These are phyloP conservation scores for Helostoma temminkii DNA, from an alignment of 2,797 vertebrate species.

Conservation along the genomic window DNA sequence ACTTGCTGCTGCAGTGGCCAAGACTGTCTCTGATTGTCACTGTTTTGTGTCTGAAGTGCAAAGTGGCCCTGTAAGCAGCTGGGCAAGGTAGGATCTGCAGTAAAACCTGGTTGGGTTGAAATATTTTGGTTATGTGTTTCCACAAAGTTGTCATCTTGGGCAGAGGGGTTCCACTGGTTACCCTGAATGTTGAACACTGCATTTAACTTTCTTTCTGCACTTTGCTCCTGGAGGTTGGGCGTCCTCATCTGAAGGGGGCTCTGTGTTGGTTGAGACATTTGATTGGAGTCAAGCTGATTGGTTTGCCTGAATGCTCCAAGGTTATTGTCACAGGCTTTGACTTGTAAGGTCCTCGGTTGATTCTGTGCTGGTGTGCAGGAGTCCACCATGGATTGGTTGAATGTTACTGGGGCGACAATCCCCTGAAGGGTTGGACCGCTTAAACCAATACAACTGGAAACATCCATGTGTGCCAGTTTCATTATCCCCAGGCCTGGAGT, in stretches of 20 bases:
- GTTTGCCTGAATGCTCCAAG: constrained; percentile 22
- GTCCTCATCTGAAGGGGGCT: constrained; percentile 38
- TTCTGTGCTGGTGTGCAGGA: constrained; percentile 47
- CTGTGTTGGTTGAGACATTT: constrained; percentile 53
- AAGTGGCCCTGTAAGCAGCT: constrained; percentile 60
- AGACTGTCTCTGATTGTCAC: constrained; percentile 39
- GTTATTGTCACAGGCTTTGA: constrained; percentile 27
- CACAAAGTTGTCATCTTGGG: constrained; percentile 28
- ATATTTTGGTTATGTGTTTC: constrained; percentile 56
- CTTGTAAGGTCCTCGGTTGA: constrained; percentile 36
- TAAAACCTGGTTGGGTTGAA: constrained; percentile 46
- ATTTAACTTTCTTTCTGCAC: constrained; percentile 13
- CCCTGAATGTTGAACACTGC: constrained; percentile 43
- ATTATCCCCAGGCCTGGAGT: constrained; percentile 25
- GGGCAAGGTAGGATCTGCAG: constrained; percentile 11
- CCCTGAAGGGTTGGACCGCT: constrained; percentile 43
- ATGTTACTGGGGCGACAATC: constrained; percentile 32
- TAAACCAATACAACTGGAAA: constrained; percentile 42
- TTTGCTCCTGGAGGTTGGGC: constrained; percentile 48
- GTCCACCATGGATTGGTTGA: constrained; percentile 36
- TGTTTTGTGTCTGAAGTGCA: constrained; percentile 51
- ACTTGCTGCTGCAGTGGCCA: constrained; percentile 59
- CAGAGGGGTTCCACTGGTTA: constrained; percentile 60
- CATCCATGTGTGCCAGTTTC: constrained; percentile 73
- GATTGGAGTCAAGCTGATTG: constrained; percentile 40